Evolutionary conservation across 2,888 invertebrate species (phyloP), one percentile per base, ranked within the genome.

Genomic region (Noctua janthina): DNA sequence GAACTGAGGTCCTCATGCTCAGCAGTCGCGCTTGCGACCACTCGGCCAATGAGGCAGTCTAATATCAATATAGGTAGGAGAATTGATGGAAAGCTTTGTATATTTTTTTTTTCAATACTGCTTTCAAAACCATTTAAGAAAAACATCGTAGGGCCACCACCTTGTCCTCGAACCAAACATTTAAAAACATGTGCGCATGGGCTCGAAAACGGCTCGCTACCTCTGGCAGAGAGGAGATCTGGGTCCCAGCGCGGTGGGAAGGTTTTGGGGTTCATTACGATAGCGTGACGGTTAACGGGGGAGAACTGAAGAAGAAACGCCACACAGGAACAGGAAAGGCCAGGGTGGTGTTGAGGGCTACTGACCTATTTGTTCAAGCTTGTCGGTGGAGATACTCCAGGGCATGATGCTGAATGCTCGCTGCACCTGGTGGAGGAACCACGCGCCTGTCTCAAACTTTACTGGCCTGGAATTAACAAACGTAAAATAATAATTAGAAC

Each of bases 341-440:
- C 7, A 15, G 13, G n/a, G n/a, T 0, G 6, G 11, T 43, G 43
- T n/a, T 43, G 67, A n/a, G 43, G n/a, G 4, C 3, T 62, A 84
- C 92, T 89, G 66, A 96, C 96, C 96, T 64, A 96, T 96, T 90
- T 95, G 96, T 93, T 96, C 96, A 90, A 97, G 93, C 79, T 95
- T 96, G 73, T 97, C 97, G 2, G 95, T 94, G 90, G 94, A 95
- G 78, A 95, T 69, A 62, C 95, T 93, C 97, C 97, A 97, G 89
- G 96, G 96, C 96, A 97, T 96, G 82, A 95, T 94, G 93, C 93
- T 95, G 91, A 94, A 86, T 8, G 96, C 96, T 77, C 94, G 94
- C 78, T 96, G 96, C 84, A 93, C 94, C 87, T 96, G 96, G 35
- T 94, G 92, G 83, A 96, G 92, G 89, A 96, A 95, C 96, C 96